phyloP scores from a whole-genome alignment of 2,113 vertebrate genomes.

The Lampris incognitus region DNA sequence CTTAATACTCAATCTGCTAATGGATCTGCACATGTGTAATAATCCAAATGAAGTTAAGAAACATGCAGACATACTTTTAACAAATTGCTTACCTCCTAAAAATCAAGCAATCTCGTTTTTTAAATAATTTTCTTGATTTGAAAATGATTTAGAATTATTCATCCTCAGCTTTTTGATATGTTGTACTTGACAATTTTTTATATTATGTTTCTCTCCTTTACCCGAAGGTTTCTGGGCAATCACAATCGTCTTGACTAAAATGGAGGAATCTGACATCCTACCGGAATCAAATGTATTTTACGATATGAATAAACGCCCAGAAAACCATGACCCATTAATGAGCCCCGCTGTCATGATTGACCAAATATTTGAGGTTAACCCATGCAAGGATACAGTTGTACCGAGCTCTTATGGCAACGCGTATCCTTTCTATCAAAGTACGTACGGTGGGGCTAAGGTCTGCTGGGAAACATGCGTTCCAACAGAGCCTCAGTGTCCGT shows the following conservation, averaged over 20 bases:
- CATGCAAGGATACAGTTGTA: not conserved
- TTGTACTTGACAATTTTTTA: not conserved
- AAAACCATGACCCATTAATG: not conserved
- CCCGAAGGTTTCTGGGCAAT: slow-evolving; percentile 5
- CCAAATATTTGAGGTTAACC: not conserved
- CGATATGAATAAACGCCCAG: not conserved
- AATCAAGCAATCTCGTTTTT: no score
- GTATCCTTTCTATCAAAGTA: not conserved
- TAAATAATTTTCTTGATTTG: no score
- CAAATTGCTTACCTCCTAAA: no score
- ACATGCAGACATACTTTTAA: not conserved
- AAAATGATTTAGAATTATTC: no score
- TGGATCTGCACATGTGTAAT: no score
- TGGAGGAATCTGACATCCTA: slow-evolving; percentile 38
- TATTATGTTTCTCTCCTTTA: not conserved
- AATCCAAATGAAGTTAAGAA: not conserved
- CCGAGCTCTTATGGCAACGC: not conserved
- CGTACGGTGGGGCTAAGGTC: not conserved
- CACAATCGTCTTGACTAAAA: slow-evolving; percentile 4
- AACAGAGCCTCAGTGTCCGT: not conserved
- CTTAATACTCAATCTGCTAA: no score
- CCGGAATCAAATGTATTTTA: not conserved
- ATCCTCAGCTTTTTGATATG: no score
- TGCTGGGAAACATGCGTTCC: not conserved
- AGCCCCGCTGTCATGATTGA: slow-evolving; percentile 15